phyloP scores from a whole-genome alignment of 2,797 vertebrate species.

The Sebastes itinus region DNA sequence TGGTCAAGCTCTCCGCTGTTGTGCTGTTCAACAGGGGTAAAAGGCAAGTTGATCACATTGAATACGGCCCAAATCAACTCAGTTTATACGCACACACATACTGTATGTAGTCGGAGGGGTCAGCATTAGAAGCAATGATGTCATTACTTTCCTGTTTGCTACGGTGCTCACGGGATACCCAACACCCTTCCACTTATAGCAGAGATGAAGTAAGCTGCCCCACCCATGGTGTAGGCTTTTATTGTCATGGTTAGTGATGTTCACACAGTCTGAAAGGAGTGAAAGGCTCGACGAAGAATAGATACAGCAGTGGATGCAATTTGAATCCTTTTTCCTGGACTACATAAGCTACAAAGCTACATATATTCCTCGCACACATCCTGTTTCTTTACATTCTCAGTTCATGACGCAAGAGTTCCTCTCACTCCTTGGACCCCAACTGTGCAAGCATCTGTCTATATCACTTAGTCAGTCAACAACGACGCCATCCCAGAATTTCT shows the following conservation, averaged over 20 bases:
- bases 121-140: slow-evolving; percentile 38
- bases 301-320: not conserved
- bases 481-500: slow-evolving; percentile 67
- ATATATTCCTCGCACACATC: not conserved
- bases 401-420: not conserved
- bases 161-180: slow-evolving; percentile 26
- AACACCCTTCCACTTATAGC: slow-evolving; percentile 48
- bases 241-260: slow-evolving; percentile 6
- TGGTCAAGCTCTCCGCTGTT: slow-evolving; percentile 86
- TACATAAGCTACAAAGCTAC: too few relatives aligned
- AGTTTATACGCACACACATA: not conserved
- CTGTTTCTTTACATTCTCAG: not conserved
- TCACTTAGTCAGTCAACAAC: slow-evolving; percentile 54
- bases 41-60: not conserved
- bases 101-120: not conserved
- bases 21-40: slow-evolving; percentile 76
- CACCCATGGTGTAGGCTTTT: slow-evolving; percentile 11
- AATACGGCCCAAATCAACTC: not conserved
- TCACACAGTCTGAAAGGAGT: not conserved
- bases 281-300: not conserved
- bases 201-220: slow-evolving; percentile 24
- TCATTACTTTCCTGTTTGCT: slow-evolving; percentile 44
- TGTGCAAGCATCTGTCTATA: slow-evolving; percentile 52
- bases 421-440: slow-evolving; percentile 18
- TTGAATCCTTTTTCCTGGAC: not conserved